These are phyloP conservation scores for Dipus sagitta DNA, from an alignment of 2,797 vertebrate species.

Conservation along the genomic window DNA sequence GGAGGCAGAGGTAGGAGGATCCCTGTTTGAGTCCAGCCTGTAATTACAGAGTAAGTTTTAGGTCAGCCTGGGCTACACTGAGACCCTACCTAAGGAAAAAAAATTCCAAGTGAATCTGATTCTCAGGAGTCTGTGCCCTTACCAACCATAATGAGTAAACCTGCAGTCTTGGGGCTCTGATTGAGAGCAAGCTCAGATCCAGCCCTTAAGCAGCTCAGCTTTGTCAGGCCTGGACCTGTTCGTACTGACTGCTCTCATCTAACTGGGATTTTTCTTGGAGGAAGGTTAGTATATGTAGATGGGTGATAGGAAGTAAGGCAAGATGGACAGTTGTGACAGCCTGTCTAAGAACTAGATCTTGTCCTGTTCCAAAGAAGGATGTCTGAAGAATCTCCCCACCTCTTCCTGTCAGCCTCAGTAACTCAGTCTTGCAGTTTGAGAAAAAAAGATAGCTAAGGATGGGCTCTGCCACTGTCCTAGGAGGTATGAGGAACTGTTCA, in stretches of 20 bases:
- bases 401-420: conserved; percentile 21
- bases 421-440: not conserved
- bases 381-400: not conserved
- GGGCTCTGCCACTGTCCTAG: not conserved
- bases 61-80: too few relatives aligned
- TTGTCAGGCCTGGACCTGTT: not conserved
- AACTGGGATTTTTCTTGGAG: not conserved
- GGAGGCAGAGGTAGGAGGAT: too few relatives aligned
- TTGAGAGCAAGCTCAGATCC: not conserved
- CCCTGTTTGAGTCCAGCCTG: too few relatives aligned
- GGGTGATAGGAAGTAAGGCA: not conserved
- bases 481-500: not conserved
- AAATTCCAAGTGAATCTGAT: conserved; percentile 3
- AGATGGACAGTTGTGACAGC: not conserved
- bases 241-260: not conserved
- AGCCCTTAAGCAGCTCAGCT: not conserved
- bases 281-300: conserved; percentile 7
- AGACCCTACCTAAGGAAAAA: too few relatives aligned
- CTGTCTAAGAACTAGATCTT: conserved; percentile 36
- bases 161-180: not conserved
- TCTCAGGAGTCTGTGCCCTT: not conserved
- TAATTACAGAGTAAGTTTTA: too few relatives aligned
- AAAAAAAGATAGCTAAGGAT: conserved; percentile 38
- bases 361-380: conserved; percentile 26
- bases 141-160: not conserved